These are phyloP conservation scores for Andrena cerasifolii DNA, from an alignment of 1,140 invertebrate genomes.

Conservation along the genomic window DNA sequence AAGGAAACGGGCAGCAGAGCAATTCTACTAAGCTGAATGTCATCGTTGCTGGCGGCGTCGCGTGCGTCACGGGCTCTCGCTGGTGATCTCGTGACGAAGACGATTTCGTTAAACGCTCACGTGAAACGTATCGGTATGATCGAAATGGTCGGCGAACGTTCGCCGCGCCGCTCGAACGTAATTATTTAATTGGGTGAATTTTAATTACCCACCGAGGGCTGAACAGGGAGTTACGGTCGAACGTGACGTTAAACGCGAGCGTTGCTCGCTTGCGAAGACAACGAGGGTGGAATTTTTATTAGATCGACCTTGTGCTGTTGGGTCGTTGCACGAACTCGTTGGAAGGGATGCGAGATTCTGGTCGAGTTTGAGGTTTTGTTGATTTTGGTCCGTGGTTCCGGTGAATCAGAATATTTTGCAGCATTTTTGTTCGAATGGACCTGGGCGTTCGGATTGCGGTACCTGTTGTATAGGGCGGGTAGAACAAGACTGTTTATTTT, in stretches of 20 bases:
- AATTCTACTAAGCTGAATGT: slow-evolving; percentile 23
- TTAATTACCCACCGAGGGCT: not conserved
- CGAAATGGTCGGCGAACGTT: not conserved
- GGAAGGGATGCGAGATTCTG: too few species aligned
- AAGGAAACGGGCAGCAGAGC: not conserved
- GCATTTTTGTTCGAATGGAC: too few species aligned
- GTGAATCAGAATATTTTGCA: too few species aligned
- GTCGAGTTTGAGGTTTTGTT: too few species aligned
- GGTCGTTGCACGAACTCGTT: too few species aligned
- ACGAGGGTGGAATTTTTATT: not conserved
- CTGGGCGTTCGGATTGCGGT: too few species aligned
- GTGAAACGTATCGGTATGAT: not conserved
- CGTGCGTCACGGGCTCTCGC: not conserved
- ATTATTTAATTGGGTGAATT: not conserved
- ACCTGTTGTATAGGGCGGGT: too few species aligned
- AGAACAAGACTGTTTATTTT: too few species aligned
- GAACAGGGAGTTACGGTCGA: not conserved
- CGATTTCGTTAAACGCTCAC: slow-evolving; percentile 1
- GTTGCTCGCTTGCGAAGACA: not conserved
- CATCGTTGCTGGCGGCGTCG: slow-evolving; percentile 14
- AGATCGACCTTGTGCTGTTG: not conserved
- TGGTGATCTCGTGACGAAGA: slow-evolving; percentile 12
- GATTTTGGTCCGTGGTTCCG: not conserved
- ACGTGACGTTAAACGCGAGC: not conserved
- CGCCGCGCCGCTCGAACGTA: not conserved